Evolutionary conservation across 2,888 invertebrate genomes (phyloP).

Genomic region (Nyleta sp.): DNA sequence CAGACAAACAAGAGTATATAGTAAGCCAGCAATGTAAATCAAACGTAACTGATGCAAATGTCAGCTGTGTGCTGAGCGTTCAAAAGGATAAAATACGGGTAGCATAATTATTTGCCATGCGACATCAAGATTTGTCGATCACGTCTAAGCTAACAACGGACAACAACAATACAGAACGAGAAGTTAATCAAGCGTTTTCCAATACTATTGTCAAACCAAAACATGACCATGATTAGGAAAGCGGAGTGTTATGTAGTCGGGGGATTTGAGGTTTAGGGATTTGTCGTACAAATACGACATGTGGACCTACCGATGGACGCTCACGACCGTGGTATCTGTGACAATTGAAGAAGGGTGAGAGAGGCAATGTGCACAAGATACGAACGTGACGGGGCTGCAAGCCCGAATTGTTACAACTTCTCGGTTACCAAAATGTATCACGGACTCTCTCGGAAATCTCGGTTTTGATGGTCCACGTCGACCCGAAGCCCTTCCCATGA

Average conservation of each 20-base stretch:
- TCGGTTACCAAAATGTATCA: conserved; percentile 40
- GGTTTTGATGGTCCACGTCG: conserved; percentile 45
- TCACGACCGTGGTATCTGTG: conserved; percentile 54
- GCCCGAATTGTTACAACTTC: conserved; percentile 41
- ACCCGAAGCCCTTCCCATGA: conserved; percentile 39
- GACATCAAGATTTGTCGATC: conserved; percentile 56
- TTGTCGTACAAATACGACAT: conserved; percentile 66
- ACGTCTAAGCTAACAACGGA: conserved; percentile 55
- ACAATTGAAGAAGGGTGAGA: conserved; percentile 60
- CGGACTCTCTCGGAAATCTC: conserved; percentile 35
- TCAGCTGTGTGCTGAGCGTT: neutral
- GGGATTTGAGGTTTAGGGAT: conserved; percentile 64
- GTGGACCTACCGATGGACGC: conserved; percentile 60
- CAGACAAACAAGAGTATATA: neutral
- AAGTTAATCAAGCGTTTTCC: conserved; percentile 65
- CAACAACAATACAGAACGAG: conserved; percentile 55
- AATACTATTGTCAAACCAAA: conserved; percentile 63
- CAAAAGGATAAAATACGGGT: conserved; percentile 48
- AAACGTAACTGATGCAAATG: conserved; percentile 13
- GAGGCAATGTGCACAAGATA: conserved; percentile 45
- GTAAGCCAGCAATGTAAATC: conserved; percentile 3
- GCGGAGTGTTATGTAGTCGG: conserved; percentile 63
- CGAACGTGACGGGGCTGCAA: conserved; percentile 45
- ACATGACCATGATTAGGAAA: conserved; percentile 65
- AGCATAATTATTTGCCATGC: conserved; percentile 47